These are phyloP conservation scores for Dinomys branickii DNA, from an alignment of 2,113 vertebrate genomes.

Conservation along the genomic window DNA sequence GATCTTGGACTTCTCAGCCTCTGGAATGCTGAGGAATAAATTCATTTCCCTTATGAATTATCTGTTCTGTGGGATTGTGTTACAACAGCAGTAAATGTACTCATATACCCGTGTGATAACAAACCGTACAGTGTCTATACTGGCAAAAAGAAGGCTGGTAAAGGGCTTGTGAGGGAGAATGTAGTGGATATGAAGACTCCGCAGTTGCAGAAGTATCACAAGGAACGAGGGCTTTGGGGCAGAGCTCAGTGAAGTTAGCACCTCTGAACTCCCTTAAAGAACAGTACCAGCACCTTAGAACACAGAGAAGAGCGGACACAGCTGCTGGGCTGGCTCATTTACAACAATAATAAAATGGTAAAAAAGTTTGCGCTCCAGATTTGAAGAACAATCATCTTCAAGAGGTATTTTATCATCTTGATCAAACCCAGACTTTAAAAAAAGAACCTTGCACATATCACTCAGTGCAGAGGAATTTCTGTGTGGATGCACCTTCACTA, in stretches of 20 bases:
- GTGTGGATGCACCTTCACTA: fast-evolving
- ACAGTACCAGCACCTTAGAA: not conserved
- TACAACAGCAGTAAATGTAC: not conserved
- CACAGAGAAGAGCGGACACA: fast-evolving
- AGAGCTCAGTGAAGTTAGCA: fast-evolving
- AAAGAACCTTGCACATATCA: not conserved
- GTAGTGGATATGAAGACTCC: too few relatives aligned
- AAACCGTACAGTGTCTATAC: not conserved
- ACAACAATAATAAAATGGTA: not conserved
- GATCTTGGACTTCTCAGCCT: not conserved
- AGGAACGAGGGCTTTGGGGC: not conserved
- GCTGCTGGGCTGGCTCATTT: not conserved
- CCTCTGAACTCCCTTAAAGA: too few relatives aligned
- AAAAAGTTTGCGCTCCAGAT: not conserved
- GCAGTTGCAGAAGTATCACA: not conserved
- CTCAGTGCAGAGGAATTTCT: not conserved
- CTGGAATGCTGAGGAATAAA: not conserved
- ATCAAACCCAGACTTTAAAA: not conserved
- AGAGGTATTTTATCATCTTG: not conserved
- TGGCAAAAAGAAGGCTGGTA: not conserved
- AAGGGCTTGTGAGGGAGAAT: not conserved
- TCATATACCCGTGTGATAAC: not conserved
- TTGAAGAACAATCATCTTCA: not conserved
- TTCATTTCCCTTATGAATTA: not conserved
- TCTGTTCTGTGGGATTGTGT: not conserved